Base-by-base conservation (phyloP, 2,113 vertebrate species). In the Poecile atricapillus region DNA sequence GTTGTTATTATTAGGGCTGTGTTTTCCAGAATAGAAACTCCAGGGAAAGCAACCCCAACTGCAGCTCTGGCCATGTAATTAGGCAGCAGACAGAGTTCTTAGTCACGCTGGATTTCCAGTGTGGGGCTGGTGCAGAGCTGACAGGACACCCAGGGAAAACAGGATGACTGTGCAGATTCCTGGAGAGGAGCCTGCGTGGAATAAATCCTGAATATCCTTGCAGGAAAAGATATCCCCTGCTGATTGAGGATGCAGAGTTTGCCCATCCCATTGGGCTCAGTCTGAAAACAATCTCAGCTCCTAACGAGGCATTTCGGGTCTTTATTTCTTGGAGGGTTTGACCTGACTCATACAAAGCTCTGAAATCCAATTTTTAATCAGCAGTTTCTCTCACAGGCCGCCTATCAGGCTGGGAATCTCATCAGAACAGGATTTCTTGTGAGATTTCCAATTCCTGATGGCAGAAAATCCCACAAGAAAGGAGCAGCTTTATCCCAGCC, bases 401-500 rank as follows among this genome's bases (percentile, higher is more conserved):
- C 9, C 0, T 12, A 46, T 86, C 88, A 37, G 58, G 43, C 79
- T 70, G 87, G 68, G 88, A 83, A 88, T 67, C 79, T 88, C 92
- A 64, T 86, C 87, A 88, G 85, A n/a, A 5, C 16, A 5, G 47
- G 47, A 20, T 47, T 93, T 44, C 91, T 88, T 55, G 87, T 77
- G 90, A 86, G 75, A 92, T 86, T 94, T 96, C 93, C 82, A 67
- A 8, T 19, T 86, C 76, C 83, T 74, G 75, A 55, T 55, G 74
- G 78, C 55, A 90, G 55, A 80, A 87, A 95, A 86, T 21, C 79
- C 90, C 87, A 83, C 95, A 87, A 91, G 70, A 89, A 84, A 65
- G 58, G 70, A 64, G 13, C 70, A 41, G 33, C 46, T 74, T 44
- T 6, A 37, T 10, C 82, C 76, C 43, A 52, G 82, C 75, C 79